phyloP scores from a whole-genome alignment of 1,140 invertebrate species.

The Philotrypesis tridentata region DNA sequence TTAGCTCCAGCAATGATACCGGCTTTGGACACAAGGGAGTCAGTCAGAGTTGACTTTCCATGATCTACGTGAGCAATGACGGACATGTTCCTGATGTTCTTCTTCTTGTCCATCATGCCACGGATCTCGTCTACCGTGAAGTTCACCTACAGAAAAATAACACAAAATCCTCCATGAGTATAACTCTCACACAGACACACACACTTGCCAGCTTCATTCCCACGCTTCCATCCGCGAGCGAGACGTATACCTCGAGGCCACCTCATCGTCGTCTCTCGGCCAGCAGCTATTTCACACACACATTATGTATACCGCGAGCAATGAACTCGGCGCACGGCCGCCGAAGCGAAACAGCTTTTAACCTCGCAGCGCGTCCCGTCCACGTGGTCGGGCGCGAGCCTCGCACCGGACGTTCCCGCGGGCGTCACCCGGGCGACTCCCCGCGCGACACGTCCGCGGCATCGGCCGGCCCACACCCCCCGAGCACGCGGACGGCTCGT shows the following conservation, averaged over 20 bases:
- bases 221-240: no score
- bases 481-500: neutral
- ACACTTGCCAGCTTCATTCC: no score
- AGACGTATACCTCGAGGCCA: neutral
- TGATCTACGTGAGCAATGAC: slow-evolving; percentile 99
- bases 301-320: neutral
- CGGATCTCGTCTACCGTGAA: slow-evolving; percentile 99
- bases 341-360: slow-evolving; percentile 21
- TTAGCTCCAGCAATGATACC: slow-evolving; percentile 99
- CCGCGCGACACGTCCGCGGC: neutral
- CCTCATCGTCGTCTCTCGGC: neutral
- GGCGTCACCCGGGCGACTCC: neutral
- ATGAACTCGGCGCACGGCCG: neutral
- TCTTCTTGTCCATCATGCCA: slow-evolving; percentile 99
- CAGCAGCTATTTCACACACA: neutral
- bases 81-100: slow-evolving; percentile 99
- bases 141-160: slow-evolving; percentile 92
- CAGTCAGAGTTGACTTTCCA: slow-evolving; percentile 99
- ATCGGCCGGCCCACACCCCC: neutral
- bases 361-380: slow-evolving; percentile 1
- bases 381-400: neutral
- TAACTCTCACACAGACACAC: no score
- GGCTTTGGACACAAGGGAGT: slow-evolving; percentile 99
- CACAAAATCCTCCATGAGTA: neutral
- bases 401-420: neutral